Conservation (phyloP, 2,113 vertebrate genomes). For the Hyperoodon ampullatus region DNA sequence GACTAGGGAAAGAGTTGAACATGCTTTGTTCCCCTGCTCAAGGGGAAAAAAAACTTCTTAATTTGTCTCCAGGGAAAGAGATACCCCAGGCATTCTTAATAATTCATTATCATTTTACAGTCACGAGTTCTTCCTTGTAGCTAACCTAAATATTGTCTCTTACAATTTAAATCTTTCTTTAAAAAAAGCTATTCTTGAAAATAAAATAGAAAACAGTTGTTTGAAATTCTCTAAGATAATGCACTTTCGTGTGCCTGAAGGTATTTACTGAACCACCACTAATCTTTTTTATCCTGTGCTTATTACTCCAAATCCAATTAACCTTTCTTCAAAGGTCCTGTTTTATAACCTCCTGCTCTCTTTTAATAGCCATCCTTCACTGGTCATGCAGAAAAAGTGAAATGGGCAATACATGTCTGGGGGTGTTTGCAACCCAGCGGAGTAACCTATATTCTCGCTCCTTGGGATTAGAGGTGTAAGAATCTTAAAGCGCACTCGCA, state of each 20-base stretch:
- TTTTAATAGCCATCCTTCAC: constrained; percentile 56
- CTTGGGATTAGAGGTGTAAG: not conserved
- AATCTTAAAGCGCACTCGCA: not conserved
- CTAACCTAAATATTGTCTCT: not conserved
- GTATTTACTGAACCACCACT: constrained; percentile 27
- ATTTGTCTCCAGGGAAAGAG: constrained; percentile 10
- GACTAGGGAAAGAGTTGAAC: not conserved
- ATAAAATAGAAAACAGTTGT: constrained; percentile 28
- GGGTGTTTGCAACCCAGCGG: constrained; percentile 1
- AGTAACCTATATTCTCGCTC: not conserved
- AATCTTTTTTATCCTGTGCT: not conserved
- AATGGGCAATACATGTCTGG: not conserved
- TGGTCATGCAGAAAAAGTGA: constrained; percentile 61
- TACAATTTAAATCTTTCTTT: not conserved
- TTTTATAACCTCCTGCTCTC: constrained; percentile 62
- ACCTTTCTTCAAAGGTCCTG: constrained; percentile 66
- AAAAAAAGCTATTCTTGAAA: not conserved
- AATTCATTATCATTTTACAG: not conserved
- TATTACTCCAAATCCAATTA: constrained; percentile 67
- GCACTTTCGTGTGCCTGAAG: constrained; percentile 21
- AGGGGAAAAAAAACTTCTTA: not conserved
- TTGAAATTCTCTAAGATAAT: not conserved
- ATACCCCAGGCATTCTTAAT: not conserved
- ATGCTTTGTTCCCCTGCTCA: not conserved
- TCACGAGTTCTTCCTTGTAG: constrained; percentile 6